Evolutionary conservation across 2,888 invertebrate genomes (phyloP).

Genomic region (Yponomeuta malinellus): DNA sequence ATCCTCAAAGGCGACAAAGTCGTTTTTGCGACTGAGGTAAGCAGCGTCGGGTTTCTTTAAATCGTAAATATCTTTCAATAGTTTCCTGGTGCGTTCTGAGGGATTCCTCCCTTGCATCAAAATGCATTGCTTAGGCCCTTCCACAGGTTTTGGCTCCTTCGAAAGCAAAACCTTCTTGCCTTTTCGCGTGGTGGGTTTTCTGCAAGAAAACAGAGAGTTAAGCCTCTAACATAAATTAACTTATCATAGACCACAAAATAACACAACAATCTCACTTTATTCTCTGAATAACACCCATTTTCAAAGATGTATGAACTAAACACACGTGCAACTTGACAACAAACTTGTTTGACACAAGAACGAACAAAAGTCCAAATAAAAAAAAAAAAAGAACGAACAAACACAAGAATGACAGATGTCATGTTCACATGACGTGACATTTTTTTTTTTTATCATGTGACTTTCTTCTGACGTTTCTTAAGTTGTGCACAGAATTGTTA

Average conservation of each 20-base stretch:
- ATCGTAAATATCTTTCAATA: constrained; percentile 90
- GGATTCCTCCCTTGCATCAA: constrained; percentile 91
- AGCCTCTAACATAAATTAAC: background rate
- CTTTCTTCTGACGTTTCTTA: too few relatives aligned
- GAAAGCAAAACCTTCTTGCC: constrained; percentile 89
- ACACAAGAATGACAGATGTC: too few relatives aligned
- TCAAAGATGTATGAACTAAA: constrained; percentile 4
- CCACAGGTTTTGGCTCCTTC: constrained; percentile 90
- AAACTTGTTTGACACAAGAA: too few relatives aligned
- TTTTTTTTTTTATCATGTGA: too few relatives aligned
- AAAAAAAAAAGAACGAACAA: too few relatives aligned
- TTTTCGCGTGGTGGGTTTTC: constrained; percentile 91
- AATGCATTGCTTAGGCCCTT: constrained; percentile 89
- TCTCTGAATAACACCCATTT: constrained; percentile 61
- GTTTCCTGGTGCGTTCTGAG: constrained; percentile 79
- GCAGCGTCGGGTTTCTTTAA: constrained; percentile 91
- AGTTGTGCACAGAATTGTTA: too few relatives aligned
- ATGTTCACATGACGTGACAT: too few relatives aligned
- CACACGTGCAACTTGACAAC: background rate
- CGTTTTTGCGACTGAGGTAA: constrained; percentile 87
- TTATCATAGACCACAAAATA: background rate
- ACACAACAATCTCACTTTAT: constrained; percentile 42
- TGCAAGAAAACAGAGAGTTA: constrained; percentile 48
- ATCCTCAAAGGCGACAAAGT: constrained; percentile 95
- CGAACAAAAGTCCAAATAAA: too few relatives aligned